Base-by-base conservation (phyloP, 1,140 invertebrate species). In the Goniozus legneri region DNA sequence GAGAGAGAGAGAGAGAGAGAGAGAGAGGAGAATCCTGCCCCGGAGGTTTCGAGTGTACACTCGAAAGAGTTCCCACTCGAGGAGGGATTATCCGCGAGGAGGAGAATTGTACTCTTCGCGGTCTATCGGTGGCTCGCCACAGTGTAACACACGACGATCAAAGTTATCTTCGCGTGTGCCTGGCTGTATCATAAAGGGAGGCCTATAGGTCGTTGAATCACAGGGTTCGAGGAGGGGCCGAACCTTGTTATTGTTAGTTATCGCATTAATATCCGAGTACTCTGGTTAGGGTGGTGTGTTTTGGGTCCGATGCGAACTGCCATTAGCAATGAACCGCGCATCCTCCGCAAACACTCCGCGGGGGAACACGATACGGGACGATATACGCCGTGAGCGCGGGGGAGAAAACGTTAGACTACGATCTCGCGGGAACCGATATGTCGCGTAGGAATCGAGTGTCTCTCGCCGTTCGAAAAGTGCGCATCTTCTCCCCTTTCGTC, bases 191-290 rank as follows among this genome's bases (percentile, higher is more conserved):
- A 52, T 43, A 58, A 50, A 43, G 51, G 51, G 32, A 51, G 42
- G 13, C 49, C 27, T 41, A 36, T 43, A 39, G 35, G 47, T 35
- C 53, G 38, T 21, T 35, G 37, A 54, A 58, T 54, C 55, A 50
- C 24, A 40, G 24, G 4, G 24, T 4, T 10, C 24, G 4, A 27
- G 24, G 43, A 31, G 34, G 46, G 46, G 36, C 2, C 47, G 41
- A 42, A 58, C 46, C 56, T 58, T 54, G 51, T 59, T 59, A 59
- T 57, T 57, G 56, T 58, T 54, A 58, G 51, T 54, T 59, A 58
- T 59, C 51, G 55, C 44, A 54, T 59, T 59, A 59, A 54, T 59
- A 51, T 36, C 40, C 35, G 43, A 30, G 14, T 30, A 52, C 13
- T 27, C 24, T 39, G 45, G 16, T 14, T 16, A 19, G 19, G 24